These are phyloP conservation scores for Caranx ignobilis DNA, from an alignment of 2,113 vertebrate genomes.

Conservation along the genomic window DNA sequence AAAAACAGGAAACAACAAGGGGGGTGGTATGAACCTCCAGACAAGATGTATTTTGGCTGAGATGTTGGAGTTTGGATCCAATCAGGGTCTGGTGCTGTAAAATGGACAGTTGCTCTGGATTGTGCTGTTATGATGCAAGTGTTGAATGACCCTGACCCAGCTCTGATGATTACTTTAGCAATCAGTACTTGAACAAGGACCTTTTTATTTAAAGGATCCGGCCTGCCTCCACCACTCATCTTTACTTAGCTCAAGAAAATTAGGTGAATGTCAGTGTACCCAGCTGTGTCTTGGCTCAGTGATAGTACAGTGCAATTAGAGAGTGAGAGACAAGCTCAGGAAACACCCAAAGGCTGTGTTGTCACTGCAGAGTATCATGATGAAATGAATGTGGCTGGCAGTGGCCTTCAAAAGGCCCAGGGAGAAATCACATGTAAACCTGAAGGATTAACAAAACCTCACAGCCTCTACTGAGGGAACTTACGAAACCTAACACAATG, in stretches of 20 bases:
- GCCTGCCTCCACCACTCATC: slow-evolving; percentile 48
- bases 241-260: slow-evolving; percentile 38
- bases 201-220: slow-evolving; percentile 49
- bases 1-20: slow-evolving; percentile 16
- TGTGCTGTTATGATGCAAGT: slow-evolving; percentile 44
- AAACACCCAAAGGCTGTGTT: slow-evolving; percentile 66
- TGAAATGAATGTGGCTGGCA: slow-evolving; percentile 72
- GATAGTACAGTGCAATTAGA: slow-evolving; percentile 56
- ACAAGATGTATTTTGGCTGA: slow-evolving; percentile 28
- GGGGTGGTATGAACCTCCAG: slow-evolving; percentile 25
- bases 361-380: slow-evolving; percentile 62
- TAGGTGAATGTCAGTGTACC: slow-evolving; percentile 57
- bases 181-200: slow-evolving; percentile 64
- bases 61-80: slow-evolving; percentile 24
- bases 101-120: slow-evolving; percentile 12
- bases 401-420: slow-evolving; percentile 38
- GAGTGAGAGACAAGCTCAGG: slow-evolving; percentile 64
- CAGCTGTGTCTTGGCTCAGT: slow-evolving; percentile 63
- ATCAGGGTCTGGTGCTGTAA: slow-evolving; percentile 12
- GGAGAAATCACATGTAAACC: slow-evolving; percentile 64
- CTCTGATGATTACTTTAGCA: slow-evolving; percentile 58
- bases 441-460: slow-evolving; percentile 44
- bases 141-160: neutral
- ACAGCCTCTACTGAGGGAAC: slow-evolving; percentile 41
- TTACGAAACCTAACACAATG: slow-evolving; percentile 1